Evolutionary conservation across 2,888 invertebrate genomes (phyloP).

Genomic region (Harpalus rubripes): DNA sequence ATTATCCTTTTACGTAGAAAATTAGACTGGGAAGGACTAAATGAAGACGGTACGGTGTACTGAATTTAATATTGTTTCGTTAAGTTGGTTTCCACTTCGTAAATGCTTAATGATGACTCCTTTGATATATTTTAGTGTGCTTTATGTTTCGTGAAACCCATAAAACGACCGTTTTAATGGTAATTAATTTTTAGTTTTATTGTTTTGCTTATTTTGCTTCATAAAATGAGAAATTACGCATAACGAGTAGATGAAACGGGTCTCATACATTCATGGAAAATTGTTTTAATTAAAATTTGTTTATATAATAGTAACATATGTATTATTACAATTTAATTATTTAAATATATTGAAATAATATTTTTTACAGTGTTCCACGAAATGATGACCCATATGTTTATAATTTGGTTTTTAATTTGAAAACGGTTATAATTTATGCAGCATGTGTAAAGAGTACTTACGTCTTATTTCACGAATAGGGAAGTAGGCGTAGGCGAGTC

Average conservation of each 20-base stretch:
- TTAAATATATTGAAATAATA: too few species aligned
- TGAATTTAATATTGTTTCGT: conserved; percentile 55
- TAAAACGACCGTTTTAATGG: not conserved
- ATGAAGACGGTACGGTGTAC: conserved; percentile 37
- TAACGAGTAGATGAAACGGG: not conserved
- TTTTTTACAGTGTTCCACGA: too few species aligned
- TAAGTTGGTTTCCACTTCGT: conserved; percentile 25
- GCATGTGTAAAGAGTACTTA: too few species aligned
- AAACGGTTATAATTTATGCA: too few species aligned
- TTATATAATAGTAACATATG: not conserved
- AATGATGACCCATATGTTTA: too few species aligned
- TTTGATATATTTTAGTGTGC: conserved; percentile 18
- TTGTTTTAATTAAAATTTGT: not conserved
- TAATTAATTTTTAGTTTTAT: conserved; percentile 18
- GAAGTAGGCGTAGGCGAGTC: too few species aligned
- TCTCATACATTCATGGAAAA: not conserved
- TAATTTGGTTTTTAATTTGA: too few species aligned
- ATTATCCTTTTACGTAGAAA: conserved; percentile 57
- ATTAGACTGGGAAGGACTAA: conserved; percentile 52
- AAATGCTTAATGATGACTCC: conserved; percentile 23
- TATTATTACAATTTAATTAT: not conserved
- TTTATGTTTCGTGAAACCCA: not conserved
- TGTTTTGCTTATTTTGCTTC: not conserved
- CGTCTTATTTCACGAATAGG: too few species aligned
- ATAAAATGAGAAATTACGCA: not conserved